phyloP scores from a whole-genome alignment of 2,797 vertebrate genomes.

The Myripristis jacobus region DNA sequence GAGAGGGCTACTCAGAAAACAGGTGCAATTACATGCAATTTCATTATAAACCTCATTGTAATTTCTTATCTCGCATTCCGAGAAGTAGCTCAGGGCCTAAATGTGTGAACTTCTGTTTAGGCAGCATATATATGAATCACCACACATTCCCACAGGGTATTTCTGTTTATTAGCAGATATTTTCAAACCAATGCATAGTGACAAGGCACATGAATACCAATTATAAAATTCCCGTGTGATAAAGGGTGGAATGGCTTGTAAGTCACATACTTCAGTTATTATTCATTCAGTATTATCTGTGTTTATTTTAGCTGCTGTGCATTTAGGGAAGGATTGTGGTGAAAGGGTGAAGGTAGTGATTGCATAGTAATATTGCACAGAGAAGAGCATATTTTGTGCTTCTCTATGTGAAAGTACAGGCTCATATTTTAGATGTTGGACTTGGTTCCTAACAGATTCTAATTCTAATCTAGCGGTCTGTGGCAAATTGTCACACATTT shows the following conservation, averaged over 20 bases:
- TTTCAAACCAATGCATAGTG: slow-evolving; percentile 25
- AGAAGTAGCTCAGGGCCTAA: neutral
- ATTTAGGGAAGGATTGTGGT: neutral
- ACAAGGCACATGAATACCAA: slow-evolving; percentile 33
- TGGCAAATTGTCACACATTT: slow-evolving; percentile 14
- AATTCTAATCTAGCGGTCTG: slow-evolving; percentile 26
- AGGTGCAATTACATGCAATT: neutral
- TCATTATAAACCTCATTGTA: neutral
- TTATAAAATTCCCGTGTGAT: neutral
- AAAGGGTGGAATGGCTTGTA: neutral
- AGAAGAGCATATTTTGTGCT: slow-evolving; percentile 27
- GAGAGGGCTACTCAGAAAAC: slow-evolving; percentile 5
- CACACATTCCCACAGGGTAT: slow-evolving; percentile 4
- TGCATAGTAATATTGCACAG: slow-evolving; percentile 13
- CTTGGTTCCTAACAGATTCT: neutral
- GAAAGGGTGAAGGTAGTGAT: slow-evolving; percentile 9
- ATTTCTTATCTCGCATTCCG: no score
- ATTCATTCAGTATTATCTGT: neutral
- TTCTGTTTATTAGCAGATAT: slow-evolving; percentile 27
- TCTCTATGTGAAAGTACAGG: slow-evolving; percentile 7
- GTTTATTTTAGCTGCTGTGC: neutral
- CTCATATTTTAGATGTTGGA: slow-evolving; percentile 17
- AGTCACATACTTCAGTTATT: neutral
- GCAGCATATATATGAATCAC: slow-evolving; percentile 11
- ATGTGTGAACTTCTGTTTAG: neutral